These are phyloP conservation scores for Fregata magnificens DNA, from an alignment of 2,113 vertebrate genomes.

Conservation along the genomic window DNA sequence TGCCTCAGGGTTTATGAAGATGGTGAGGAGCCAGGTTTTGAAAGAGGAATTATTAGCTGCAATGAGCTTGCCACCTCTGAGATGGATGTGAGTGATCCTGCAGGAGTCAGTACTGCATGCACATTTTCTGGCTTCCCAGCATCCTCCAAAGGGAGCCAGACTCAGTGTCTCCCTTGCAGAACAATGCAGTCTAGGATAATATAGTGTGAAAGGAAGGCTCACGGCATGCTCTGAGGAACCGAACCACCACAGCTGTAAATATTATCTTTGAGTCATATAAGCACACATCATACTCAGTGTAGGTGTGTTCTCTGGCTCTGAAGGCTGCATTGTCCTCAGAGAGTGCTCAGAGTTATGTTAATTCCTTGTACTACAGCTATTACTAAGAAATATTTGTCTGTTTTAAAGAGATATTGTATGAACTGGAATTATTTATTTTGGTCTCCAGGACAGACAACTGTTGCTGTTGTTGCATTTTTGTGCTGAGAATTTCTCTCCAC, in stretches of 20 bases:
- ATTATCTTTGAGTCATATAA: conserved; percentile 12
- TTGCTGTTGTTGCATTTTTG: neutral
- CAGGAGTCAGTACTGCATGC: neutral
- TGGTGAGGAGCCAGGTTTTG: conserved; percentile 19
- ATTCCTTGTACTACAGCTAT: neutral
- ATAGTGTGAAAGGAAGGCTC: neutral
- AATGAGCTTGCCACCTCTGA: neutral
- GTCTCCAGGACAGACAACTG: neutral
- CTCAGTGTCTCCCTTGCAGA: neutral
- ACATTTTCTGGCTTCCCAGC: neutral
- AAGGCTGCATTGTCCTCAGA: neutral
- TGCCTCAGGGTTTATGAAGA: conserved; percentile 19
- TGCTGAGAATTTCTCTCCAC: neutral
- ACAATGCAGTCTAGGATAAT: conserved; percentile 3
- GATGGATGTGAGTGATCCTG: neutral
- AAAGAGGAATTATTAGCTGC: conserved; percentile 20
- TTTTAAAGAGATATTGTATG: neutral
- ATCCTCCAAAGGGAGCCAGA: neutral
- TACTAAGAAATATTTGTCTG: neutral
- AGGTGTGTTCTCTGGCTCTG: conserved; percentile 18
- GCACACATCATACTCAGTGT: neutral
- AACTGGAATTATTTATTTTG: neutral
- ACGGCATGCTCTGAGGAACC: neutral
- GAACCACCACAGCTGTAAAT: conserved; percentile 24
- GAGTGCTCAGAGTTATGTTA: neutral